phyloP scores from a whole-genome alignment of 2,888 invertebrate genomes.

The Drosophila austrosaltans region DNA sequence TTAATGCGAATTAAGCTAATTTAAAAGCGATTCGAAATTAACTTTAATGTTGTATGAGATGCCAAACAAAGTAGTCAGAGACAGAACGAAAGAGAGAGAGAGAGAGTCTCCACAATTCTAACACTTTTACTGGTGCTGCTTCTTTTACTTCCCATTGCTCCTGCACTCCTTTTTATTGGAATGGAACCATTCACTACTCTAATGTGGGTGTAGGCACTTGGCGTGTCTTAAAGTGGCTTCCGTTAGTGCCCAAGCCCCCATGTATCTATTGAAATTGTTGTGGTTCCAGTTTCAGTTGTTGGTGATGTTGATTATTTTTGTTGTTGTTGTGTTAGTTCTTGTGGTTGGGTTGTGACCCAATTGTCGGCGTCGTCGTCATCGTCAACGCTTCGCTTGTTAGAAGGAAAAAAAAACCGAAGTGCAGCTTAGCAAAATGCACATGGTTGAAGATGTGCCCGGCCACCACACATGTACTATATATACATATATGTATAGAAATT shows the following conservation, averaged over 20 bases:
- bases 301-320: constrained; percentile 30
- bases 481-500: constrained; percentile 12
- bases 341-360: constrained; percentile 67
- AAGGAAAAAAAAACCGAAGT: constrained; percentile 38
- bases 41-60: constrained; percentile 75
- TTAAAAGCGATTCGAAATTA: constrained; percentile 82
- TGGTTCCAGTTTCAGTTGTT: constrained; percentile 38
- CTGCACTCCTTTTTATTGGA: neutral
- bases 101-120: constrained; percentile 29
- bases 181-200: constrained; percentile 7
- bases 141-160: neutral
- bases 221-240: constrained; percentile 73
- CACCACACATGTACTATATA: constrained; percentile 32
- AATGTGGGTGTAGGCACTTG: constrained; percentile 53
- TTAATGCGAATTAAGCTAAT: constrained; percentile 81
- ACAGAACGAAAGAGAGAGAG: constrained; percentile 10
- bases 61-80: constrained; percentile 24
- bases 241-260: constrained; percentile 53
- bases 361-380: constrained; percentile 65
- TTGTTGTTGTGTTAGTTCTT: constrained; percentile 34
- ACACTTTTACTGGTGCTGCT: constrained; percentile 36
- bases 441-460: constrained; percentile 57
- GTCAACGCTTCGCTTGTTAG: constrained; percentile 53
- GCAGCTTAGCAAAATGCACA: constrained; percentile 47
- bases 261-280: constrained; percentile 69